A percentile compares a stretch with the other conserved stretches of the same genome.
Conservation (phyloP, 1,140 invertebrate genomes). For the Mycetomoellerius zeteki region DNA sequence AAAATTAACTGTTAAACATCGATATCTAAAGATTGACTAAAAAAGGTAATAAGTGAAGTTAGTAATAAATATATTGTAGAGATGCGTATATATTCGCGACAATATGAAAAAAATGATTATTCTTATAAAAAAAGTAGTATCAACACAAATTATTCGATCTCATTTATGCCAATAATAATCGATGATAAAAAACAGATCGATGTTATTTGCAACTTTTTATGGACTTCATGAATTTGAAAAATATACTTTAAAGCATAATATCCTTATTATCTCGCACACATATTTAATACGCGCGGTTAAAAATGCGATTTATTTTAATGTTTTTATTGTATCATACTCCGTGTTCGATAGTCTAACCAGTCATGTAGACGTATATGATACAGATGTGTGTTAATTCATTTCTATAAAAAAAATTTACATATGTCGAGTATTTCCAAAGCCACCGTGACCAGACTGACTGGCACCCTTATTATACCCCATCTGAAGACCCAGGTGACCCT, state of each 20-base stretch:
- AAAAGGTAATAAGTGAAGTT: neutral
- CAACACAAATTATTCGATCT: slow-evolving; percentile 25
- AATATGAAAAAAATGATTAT: neutral
- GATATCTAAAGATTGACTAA: neutral
- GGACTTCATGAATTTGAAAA: neutral
- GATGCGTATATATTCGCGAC: neutral
- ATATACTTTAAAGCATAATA: neutral
- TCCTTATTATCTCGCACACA: slow-evolving; percentile 11
- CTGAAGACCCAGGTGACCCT: slow-evolving; percentile 97
- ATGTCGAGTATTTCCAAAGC: slow-evolving; percentile 98
- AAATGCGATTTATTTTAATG: slow-evolving; percentile 28
- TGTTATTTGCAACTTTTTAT: neutral
- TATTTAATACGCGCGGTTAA: slow-evolving; percentile 25
- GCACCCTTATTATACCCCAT: slow-evolving; percentile 99
- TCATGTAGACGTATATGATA: slow-evolving; percentile 9
- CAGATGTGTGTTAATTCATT: slow-evolving; percentile 9
- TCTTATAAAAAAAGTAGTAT: neutral
- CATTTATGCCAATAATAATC: neutral
- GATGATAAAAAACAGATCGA: neutral
- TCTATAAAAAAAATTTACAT: slow-evolving; percentile 90
- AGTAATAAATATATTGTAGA: slow-evolving; percentile 19
- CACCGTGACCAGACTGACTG: slow-evolving; percentile 94
- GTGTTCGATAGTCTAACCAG: slow-evolving; percentile 10
- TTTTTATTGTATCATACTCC: slow-evolving; percentile 36
- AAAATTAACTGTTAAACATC: slow-evolving; percentile 15